Conservation (phyloP, 2,113 vertebrate genomes). For the Dasyprocta punctata region DNA sequence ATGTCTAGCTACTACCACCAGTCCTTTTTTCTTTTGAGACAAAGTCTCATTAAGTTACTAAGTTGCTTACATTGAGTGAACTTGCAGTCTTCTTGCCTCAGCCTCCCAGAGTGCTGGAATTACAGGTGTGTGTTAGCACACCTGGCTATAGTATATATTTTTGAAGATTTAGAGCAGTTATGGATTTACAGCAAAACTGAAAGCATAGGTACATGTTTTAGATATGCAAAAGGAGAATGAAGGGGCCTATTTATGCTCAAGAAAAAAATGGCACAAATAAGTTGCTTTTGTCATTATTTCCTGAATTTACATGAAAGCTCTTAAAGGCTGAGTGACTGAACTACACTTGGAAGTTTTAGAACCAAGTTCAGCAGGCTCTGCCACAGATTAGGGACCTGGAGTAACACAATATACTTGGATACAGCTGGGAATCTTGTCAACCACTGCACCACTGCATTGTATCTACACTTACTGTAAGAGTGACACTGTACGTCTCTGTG, state of each 20-base stretch:
- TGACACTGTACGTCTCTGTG: background rate
- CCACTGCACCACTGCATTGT: background rate
- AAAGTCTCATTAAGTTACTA: background rate
- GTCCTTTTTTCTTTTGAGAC: background rate
- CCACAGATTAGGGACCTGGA: background rate
- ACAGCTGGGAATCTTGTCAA: background rate
- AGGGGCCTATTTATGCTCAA: background rate
- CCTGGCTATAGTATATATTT: too few relatives aligned
- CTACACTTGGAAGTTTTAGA: slow-evolving; percentile 3
- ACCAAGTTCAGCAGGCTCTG: background rate
- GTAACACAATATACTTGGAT: background rate
- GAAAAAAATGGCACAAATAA: background rate
- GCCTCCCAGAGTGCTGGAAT: background rate
- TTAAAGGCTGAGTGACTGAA: background rate
- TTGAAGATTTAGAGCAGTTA: background rate
- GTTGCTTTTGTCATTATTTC: slow-evolving; percentile 1
- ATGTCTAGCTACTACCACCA: background rate
- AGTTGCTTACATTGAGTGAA: background rate
- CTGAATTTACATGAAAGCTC: slow-evolving; percentile 27
- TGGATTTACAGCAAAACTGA: background rate
- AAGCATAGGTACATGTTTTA: background rate
- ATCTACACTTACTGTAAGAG: background rate
- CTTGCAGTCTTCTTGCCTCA: background rate
- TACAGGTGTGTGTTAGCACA: background rate
- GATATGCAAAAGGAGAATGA: background rate